Percentiles rank a stretch among this genome's conserved stretches.
phyloP scores from a whole-genome alignment of 2,888 invertebrate genomes.

The Tipula helvola region DNA sequence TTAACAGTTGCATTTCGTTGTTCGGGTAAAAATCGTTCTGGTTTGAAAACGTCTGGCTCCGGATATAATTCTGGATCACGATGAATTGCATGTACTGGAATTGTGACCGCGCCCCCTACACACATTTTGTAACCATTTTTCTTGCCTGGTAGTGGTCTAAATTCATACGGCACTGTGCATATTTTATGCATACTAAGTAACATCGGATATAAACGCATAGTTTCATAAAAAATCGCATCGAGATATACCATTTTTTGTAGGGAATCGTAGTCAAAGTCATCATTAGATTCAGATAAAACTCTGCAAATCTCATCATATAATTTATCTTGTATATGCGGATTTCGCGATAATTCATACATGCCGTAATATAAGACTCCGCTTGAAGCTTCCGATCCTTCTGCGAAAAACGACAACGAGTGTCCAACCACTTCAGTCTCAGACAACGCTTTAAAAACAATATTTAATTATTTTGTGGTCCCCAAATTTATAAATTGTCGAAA shows the following conservation, averaged over 20 bases:
- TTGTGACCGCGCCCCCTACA: slow-evolving; percentile 24
- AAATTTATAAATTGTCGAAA: too few relatives aligned
- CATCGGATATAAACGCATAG: slow-evolving; percentile 22
- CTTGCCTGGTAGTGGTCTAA: slow-evolving; percentile 9
- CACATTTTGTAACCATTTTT: slow-evolving; percentile 19
- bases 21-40: slow-evolving; percentile 30
- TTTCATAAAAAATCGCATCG: slow-evolving; percentile 37
- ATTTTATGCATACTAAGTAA: slow-evolving; percentile 16
- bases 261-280: slow-evolving; percentile 41
- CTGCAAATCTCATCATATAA: slow-evolving; percentile 38
- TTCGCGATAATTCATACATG: slow-evolving; percentile 40
- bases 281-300: slow-evolving; percentile 34
- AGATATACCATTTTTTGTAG: slow-evolving; percentile 43
- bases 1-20: slow-evolving; percentile 21
- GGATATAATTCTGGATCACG: slow-evolving; percentile 29
- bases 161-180: slow-evolving; percentile 16
- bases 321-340: slow-evolving; percentile 39
- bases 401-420: slow-evolving; percentile 44
- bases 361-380: slow-evolving; percentile 42
- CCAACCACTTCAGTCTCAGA: slow-evolving; percentile 39
- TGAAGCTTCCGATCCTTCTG: slow-evolving; percentile 47
- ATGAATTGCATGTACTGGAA: slow-evolving; percentile 29
- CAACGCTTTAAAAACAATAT: slow-evolving; percentile 21
- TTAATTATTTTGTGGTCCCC: too few relatives aligned
- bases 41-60: slow-evolving; percentile 32